Conservation (phyloP, 2,113 vertebrate genomes). For the Gopherus evgoodei region DNA sequence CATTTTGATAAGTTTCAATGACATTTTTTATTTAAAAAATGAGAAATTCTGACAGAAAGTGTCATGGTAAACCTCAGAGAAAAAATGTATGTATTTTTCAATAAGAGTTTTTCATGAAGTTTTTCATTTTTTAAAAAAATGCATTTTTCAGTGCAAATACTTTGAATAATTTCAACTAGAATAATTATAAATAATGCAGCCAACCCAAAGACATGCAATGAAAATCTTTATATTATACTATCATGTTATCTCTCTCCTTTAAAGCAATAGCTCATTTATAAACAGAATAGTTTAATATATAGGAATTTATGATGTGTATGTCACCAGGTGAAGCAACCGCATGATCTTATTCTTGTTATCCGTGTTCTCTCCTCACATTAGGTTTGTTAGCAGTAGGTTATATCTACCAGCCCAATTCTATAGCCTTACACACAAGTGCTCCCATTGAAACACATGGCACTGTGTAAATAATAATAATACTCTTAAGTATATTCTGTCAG, state of each 20-base stretch:
- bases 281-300: background rate
- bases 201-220: background rate
- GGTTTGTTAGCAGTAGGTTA: background rate
- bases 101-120: background rate
- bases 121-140: background rate
- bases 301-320: background rate
- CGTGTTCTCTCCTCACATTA: background rate
- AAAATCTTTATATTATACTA: background rate
- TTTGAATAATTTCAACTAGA: background rate
- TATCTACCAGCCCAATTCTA: background rate
- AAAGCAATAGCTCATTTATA: background rate
- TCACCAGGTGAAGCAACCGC: background rate
- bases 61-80: too few relatives aligned
- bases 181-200: background rate
- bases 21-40: too few relatives aligned
- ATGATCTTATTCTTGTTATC: background rate
- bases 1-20: too few relatives aligned
- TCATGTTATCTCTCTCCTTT: background rate
- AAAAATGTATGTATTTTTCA: background rate
- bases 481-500: too few relatives aligned
- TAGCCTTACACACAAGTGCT: background rate
- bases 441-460: background rate
- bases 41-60: too few relatives aligned
- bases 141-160: background rate
- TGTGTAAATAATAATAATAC: background rate